Percentiles rank a stretch among this genome's conserved stretches.
These are phyloP conservation scores for Tenrec ecaudatus DNA, from an alignment of 2,113 vertebrate genomes.

Conservation along the genomic window DNA sequence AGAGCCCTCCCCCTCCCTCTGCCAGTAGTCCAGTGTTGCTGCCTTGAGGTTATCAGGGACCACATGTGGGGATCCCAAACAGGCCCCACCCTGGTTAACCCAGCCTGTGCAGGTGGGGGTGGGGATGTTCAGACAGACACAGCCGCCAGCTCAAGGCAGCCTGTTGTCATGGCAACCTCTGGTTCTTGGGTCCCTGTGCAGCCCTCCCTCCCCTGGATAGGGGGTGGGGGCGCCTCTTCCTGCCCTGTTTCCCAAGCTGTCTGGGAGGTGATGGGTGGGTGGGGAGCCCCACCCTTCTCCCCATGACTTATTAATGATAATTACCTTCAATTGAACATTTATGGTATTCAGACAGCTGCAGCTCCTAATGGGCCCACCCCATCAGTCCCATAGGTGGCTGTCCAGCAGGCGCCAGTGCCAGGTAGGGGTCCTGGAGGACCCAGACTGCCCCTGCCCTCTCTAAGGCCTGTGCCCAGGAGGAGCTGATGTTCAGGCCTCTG, in stretches of 20 bases:
- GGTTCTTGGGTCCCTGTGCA: neutral
- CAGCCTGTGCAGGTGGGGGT: neutral
- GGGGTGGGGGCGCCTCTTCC: neutral
- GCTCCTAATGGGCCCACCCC: neutral
- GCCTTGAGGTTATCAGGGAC: neutral
- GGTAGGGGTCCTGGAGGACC: neutral
- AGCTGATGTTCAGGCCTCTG: neutral
- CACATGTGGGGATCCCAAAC: neutral
- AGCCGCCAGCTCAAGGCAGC: neutral
- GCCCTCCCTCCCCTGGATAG: neutral
- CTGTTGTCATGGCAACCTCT: neutral
- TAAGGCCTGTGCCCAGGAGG: neutral
- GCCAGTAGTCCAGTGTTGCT: neutral
- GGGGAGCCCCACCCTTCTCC: no score
- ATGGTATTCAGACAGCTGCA: neutral
- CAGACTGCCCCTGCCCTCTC: neutral
- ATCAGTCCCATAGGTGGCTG: neutral
- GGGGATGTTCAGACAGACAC: neutral
- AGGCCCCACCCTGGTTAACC: neutral
- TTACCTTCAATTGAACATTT: neutral
- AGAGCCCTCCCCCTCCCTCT: neutral
- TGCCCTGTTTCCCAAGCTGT: neutral
- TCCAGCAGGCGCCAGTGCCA: neutral
- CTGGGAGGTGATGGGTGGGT: neutral
- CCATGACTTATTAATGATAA: slow-evolving; percentile 48